Conservation (phyloP, 1,140 invertebrate species). For the Ectropis grisescens region DNA sequence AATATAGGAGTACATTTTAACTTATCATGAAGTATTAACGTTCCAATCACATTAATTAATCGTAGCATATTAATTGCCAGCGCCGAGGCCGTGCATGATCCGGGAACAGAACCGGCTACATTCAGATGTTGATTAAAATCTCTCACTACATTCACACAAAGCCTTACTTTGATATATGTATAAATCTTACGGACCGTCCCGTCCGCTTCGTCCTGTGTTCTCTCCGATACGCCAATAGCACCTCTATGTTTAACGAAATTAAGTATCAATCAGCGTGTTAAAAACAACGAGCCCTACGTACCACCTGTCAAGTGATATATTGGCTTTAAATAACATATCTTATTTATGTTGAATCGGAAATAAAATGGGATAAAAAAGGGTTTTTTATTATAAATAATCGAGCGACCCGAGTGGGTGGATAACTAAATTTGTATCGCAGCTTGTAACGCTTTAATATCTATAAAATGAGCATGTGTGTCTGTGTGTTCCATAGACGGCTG, state of each 20-base stretch:
- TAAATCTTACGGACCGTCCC: constrained; percentile 57
- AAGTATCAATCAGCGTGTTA: constrained; percentile 20
- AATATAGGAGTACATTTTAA: too few species aligned
- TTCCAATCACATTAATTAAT: too few species aligned
- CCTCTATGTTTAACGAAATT: constrained; percentile 10
- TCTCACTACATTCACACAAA: constrained; percentile 58
- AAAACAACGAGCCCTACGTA: constrained; percentile 25
- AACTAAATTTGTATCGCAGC: constrained; percentile 58
- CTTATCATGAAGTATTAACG: too few species aligned
- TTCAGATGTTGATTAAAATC: constrained; percentile 65
- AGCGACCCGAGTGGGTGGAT: constrained; percentile 45
- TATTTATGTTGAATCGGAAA: constrained; percentile 68
- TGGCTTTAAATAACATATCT: constrained; percentile 68
- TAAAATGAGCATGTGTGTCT: constrained; percentile 18
- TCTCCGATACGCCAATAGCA: constrained; percentile 20
- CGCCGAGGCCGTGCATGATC: constrained; percentile 14
- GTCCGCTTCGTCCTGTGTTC: constrained; percentile 33
- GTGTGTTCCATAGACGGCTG: constrained; percentile 21
- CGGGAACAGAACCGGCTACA: constrained; percentile 28
- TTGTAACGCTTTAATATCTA: constrained; percentile 52
- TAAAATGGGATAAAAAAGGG: constrained; percentile 60
- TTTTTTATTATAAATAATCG: constrained; percentile 62
- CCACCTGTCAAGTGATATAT: constrained; percentile 70
- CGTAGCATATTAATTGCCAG: too few species aligned
- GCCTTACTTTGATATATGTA: constrained; percentile 65